Base-by-base conservation (phyloP, 2,888 invertebrate genomes). In the Lucinisca nassula region DNA sequence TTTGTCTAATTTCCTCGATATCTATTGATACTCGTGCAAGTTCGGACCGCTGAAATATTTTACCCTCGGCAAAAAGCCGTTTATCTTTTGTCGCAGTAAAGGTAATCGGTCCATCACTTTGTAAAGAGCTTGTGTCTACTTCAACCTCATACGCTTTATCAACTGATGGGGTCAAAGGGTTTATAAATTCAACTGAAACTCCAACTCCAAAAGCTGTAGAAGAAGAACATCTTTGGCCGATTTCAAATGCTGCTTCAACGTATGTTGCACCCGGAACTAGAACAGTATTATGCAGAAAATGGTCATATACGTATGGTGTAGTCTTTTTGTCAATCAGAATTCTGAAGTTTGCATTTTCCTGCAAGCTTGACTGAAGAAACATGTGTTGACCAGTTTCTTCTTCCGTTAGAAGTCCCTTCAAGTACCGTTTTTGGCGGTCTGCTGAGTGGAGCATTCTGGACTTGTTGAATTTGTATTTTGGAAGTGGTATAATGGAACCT, bases 391-490 rank as follows among this genome's bases (percentile, higher is more conserved):
- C 35, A 17, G 51, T 35, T 10, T 55, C 51, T 35, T 35, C 35
- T 0, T 40, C 58, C 51, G n/a, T 70, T n/a, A 37, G 58, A 32
- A 84, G 58, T 12, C 88, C 90, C 32, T 82, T 76, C n/a, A 84
- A 61, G 27, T 75, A 49, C 21, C 77, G 27, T 32, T 58, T 78
- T 8, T 81, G 72, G 21, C 67, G 74, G 30, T 89, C 89, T 6
- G 92, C 82, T 67, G 87, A 79, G 32, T 85, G 84, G 0, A 90
- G 67, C 0, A 81, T 70, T 45, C 84, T 84, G 32, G 87, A 77
- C n/a, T 82, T 87, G 38, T 91, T 88, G 78, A 92, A 93, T 35
- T 49, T 75, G 80, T 93, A 93, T 37, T 82, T 89, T n/a, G 93
- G 93, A 10, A 92, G 67, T 14, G 83, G 51, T 0, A 89, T 78